Percentiles rank a stretch among this genome's conserved stretches.
These are phyloP conservation scores for Arenaria interpres DNA, from an alignment of 2,113 vertebrate genomes.

Conservation along the genomic window DNA sequence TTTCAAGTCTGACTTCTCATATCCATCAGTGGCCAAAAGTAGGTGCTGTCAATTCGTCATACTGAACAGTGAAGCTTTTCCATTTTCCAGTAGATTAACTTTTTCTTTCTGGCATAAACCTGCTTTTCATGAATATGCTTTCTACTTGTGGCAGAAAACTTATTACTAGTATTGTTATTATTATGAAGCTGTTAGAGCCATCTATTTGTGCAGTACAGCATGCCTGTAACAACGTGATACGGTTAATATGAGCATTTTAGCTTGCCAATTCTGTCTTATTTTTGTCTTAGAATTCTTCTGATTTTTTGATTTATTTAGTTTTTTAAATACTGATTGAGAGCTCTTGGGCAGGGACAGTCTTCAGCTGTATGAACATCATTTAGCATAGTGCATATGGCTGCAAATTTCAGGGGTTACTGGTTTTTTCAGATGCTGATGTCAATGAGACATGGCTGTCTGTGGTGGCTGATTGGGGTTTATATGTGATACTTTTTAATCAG, in stretches of 20 bases:
- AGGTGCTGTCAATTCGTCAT: not conserved
- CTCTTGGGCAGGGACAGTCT: not conserved
- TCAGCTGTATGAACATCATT: not conserved
- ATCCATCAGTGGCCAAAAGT: not conserved
- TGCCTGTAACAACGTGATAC: not conserved
- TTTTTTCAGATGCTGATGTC: not conserved
- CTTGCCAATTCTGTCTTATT: not conserved
- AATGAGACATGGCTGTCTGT: not conserved
- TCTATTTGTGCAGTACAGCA: not conserved
- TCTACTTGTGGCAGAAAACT: not conserved
- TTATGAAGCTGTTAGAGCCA: not conserved
- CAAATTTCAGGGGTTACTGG: not conserved
- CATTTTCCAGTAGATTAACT: not conserved
- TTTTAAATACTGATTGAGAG: not conserved
- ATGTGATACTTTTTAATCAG: not conserved
- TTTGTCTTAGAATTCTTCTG: not conserved
- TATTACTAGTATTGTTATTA: not conserved
- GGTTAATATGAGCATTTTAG: not conserved
- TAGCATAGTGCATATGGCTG: not conserved
- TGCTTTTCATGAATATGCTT: not conserved
- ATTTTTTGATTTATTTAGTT: not conserved
- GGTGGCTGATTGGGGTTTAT: not conserved
- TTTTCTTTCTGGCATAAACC: not conserved
- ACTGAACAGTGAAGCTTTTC: not conserved
- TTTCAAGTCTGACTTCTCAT: not conserved